Base-by-base conservation (phyloP, 1,140 invertebrate genomes). In the Phymorhynchus buccinoides region DNA sequence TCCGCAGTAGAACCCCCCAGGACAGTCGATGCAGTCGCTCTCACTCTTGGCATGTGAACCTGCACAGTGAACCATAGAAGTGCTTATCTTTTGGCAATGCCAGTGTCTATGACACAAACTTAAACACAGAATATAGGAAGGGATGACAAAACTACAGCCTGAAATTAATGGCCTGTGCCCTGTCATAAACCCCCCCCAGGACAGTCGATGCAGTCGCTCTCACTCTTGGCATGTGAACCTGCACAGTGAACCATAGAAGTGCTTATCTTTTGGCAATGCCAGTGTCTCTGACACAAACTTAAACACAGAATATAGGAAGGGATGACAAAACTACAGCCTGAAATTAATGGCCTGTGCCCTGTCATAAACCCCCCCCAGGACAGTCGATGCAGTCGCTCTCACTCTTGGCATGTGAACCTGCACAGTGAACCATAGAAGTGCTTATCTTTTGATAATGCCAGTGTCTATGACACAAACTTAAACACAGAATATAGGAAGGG, bases 31-130 rank as follows among this genome's bases (percentile, higher is more conserved):
- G 86, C 92, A 93, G 35, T 89, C 89, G 87, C 89, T 91, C 83
- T 92, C 89, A 41, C 92, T 86, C 73, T 91, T 90, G 3, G 91
- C 92, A n/a, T 91, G 90, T 35, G 86, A 81, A 37, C 91, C 91
- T 89, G 77, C 77, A 84, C 18, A 71, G 32, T n/a, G 48, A 52
- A 14, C 0, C 12, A 0, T 52, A 52, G 2, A 9, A 52, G 2
- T 52, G 12, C 22, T 52, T 52, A 52, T 52, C 22, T 0, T 73
- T 37, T 3, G 35, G 1, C n/a, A 1, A 73, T n/a, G n/a, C n/a
- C n/a, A n/a, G n/a, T n/a, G n/a, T n/a, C n/a, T n/a, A n/a, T n/a
- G n/a, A 73, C n/a, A 73, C 12, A 9, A 73, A 32, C n/a, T 73
- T 14, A 16, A 30, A 37, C 9, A 16, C 37, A 73, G 68, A 14